Evolutionary conservation across 2,888 invertebrate genomes (phyloP), one percentile per base, ranked within the genome.

Genomic region (Cerceris ruficornis): DNA sequence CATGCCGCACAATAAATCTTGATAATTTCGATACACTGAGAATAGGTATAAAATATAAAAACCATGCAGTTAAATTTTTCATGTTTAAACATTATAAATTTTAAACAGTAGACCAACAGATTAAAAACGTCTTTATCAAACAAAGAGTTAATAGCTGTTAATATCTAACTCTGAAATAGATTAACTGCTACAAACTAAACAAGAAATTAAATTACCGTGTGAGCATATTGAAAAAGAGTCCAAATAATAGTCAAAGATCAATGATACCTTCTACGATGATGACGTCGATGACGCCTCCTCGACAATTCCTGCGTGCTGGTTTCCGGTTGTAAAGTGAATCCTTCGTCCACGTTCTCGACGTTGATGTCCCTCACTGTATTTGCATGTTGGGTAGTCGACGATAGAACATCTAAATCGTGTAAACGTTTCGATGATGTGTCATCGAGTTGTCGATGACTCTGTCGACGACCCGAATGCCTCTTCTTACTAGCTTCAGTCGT

Each of bases 201-300:
- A 11, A 6, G 5, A 46, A 11, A 6, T 11, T 50, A 50, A 1
- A n/a, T 0, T n/a, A 5, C 50, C 0, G n/a, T 11, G 1, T 7
- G 50, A 50, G 50, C 13, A 11, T 11, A 50, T 17, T 54, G 1
- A n/a, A 1, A n/a, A n/a, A 54, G 9, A 9, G 6, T 46, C n/a
- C 14, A n/a, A 54, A n/a, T 7, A 54, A 54, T 15, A n/a, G 15
- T n/a, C 1, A 15, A n/a, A 13, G 49, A 15, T n/a, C 50, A 49
- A 42, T 65, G 28, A 2, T 85, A 85, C 85, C 84, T 84, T 79
- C 69, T 82, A n/a, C 90, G 88, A 81, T 89, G 90, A 78, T 91
- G 91, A 57, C 90, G 88, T 54, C 90, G 88, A 69, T 83, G 89
- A 46, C 91, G 87, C 67, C 77, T 82, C 66, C 82, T 87, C 75